Evolutionary conservation across 2,797 vertebrate genomes (phyloP).

Genomic region (Dicrostonyx torquatus): DNA sequence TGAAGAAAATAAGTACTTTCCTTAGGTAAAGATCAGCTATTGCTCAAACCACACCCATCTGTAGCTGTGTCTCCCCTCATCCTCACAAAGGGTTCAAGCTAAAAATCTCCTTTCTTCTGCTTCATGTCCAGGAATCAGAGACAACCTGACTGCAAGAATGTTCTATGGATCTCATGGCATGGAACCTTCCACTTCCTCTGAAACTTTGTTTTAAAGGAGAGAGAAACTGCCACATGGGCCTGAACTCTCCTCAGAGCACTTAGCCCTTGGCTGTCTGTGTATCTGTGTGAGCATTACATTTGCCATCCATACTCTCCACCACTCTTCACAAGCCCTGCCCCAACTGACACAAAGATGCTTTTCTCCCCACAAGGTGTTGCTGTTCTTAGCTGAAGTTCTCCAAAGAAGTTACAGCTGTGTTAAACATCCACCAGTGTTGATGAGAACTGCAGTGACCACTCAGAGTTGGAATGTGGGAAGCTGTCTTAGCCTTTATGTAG

Average conservation of each 20-base stretch:
- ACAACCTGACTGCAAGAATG: not conserved
- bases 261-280: not conserved
- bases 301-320: not conserved
- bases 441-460: not conserved
- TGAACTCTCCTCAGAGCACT: not conserved
- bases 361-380: not conserved
- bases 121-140: not conserved
- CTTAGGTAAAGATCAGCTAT: not conserved
- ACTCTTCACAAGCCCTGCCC: not conserved
- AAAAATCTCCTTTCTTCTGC: not conserved
- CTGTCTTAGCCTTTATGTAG: not conserved
- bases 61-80: not conserved
- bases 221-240: not conserved
- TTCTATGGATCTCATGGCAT: not conserved
- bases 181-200: not conserved
- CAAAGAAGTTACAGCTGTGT: not conserved
- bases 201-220: not conserved
- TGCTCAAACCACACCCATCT: not conserved
- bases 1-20: slow-evolving; percentile 37
- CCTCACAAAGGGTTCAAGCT: not conserved
- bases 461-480: not conserved
- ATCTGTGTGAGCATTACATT: not conserved
- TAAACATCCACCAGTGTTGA: not conserved
- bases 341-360: not conserved
- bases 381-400: not conserved